Evolutionary conservation across 2,113 vertebrate species (phyloP).

Genomic region (Phyllostomus discolor): DNA sequence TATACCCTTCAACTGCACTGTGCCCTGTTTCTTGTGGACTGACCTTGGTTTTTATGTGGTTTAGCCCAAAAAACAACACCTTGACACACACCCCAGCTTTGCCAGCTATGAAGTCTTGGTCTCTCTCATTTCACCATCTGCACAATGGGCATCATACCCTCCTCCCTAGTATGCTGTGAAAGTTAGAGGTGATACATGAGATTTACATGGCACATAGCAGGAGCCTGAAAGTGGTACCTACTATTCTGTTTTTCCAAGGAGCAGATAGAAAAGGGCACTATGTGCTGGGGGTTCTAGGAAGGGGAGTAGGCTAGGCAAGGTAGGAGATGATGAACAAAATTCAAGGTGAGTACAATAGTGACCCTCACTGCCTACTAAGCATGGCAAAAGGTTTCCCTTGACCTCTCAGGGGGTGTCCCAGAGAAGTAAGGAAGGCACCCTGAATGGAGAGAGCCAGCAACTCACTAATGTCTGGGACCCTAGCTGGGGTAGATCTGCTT

Average conservation of each 20-base stretch:
- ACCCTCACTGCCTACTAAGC: not conserved
- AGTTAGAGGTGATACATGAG: not conserved
- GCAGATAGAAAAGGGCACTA: too few species aligned
- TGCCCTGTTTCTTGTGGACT: not conserved
- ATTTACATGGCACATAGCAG: not conserved
- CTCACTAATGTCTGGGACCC: not conserved
- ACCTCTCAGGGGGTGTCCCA: not conserved
- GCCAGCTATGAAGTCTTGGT: not conserved
- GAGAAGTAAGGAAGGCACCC: not conserved
- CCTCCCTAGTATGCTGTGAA: not conserved
- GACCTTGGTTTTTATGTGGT: not conserved
- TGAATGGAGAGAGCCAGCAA: not conserved
- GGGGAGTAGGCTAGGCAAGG: not conserved
- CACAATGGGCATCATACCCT: not conserved
- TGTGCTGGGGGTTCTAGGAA: not conserved
- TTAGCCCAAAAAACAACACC: not conserved
- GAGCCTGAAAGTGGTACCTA: not conserved
- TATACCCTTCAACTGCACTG: rapidly evolving
- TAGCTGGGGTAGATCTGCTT: not conserved
- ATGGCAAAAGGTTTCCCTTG: not conserved
- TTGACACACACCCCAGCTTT: not conserved
- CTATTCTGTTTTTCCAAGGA: too few species aligned
- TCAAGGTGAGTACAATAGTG: not conserved
- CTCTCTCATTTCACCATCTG: not conserved
- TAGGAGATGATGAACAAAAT: not conserved